These are phyloP conservation scores for Drosophila mercatorum DNA, from an alignment of 2,888 invertebrate species.

Conservation along the genomic window DNA sequence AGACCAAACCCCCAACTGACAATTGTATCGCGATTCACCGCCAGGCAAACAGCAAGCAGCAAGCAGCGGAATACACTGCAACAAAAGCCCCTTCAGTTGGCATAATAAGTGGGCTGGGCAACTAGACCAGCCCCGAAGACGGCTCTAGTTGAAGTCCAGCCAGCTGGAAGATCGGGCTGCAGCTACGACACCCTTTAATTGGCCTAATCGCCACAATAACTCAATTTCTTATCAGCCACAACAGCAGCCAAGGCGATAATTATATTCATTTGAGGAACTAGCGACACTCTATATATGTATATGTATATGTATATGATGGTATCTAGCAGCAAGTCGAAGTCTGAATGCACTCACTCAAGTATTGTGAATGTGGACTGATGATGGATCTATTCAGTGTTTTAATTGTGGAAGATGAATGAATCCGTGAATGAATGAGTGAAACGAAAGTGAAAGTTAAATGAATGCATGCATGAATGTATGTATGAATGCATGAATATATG, in stretches of 20 bases:
- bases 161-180: slow-evolving; percentile 2
- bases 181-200: slow-evolving; percentile 69
- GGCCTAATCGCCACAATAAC: slow-evolving; percentile 73
- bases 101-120: slow-evolving; percentile 10
- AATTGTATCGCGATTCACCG: slow-evolving; percentile 78
- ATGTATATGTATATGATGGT: too few relatives aligned
- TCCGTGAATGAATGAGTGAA: neutral
- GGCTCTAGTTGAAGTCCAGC: neutral
- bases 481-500: neutral
- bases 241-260: slow-evolving; percentile 45
- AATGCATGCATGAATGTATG: neutral
- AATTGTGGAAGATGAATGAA: neutral
- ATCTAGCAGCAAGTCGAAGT: neutral
- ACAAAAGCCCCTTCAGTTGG: slow-evolving; percentile 11
- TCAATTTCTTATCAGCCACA: slow-evolving; percentile 72
- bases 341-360: neutral
- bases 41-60: slow-evolving; percentile 56
- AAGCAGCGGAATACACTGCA: neutral
- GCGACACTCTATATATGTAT: neutral
- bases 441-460: neutral
- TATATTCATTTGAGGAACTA: slow-evolving; percentile 41
- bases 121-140: neutral
- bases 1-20: slow-evolving; percentile 43
- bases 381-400: neutral
- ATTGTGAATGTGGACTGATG: neutral